Conservation (phyloP, 1,140 invertebrate genomes). For the Trachymyrmex septentrionalis region DNA sequence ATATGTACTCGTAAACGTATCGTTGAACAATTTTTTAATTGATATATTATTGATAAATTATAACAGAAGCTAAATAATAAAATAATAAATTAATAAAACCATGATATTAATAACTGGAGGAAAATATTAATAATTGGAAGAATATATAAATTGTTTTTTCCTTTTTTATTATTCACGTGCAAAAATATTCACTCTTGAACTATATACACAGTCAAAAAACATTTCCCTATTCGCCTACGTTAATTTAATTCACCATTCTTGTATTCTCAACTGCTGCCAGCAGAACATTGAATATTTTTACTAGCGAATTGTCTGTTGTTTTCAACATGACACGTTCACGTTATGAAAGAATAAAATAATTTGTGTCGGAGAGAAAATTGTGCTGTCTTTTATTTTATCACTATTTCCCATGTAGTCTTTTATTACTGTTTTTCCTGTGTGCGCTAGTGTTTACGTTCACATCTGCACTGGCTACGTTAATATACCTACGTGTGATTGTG, state of each 20-base stretch:
- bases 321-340: conserved; percentile 13
- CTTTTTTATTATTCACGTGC: not conserved
- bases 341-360: conserved; percentile 35
- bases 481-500: not conserved
- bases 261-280: conserved; percentile 1
- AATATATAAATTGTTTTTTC: not conserved
- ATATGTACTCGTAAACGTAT: not conserved
- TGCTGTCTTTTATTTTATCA: conserved; percentile 18
- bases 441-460: conserved; percentile 12
- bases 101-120: not conserved
- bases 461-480: conserved; percentile 7
- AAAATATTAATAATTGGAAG: too few species aligned
- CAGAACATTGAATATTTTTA: conserved; percentile 29
- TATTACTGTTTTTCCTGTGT: conserved; percentile 15
- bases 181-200: not conserved
- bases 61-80: not conserved
- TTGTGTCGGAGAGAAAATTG: conserved; percentile 39
- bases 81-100: not conserved
- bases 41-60: not conserved
- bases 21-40: not conserved
- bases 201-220: not conserved
- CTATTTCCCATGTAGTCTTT: conserved; percentile 34
- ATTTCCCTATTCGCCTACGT: not conserved
- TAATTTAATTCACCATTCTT: conserved; percentile 37
- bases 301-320: conserved; percentile 22